Base-by-base conservation (phyloP, 2,797 vertebrate genomes). In the Heliangelus exortis region DNA sequence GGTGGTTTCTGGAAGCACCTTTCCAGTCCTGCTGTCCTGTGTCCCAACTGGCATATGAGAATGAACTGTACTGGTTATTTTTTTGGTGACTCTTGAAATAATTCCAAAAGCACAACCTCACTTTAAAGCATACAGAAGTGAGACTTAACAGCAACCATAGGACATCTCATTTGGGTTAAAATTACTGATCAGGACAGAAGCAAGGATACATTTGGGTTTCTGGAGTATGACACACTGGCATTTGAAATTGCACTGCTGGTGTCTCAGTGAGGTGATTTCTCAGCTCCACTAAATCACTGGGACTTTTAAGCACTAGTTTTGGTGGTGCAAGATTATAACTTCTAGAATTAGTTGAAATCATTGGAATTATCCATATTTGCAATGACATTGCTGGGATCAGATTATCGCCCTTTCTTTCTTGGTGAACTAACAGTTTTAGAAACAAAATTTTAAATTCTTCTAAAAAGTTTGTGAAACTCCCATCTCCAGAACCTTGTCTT, bases 401-500 rank as follows among this genome's bases (percentile, higher is more conserved):
- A 93, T 86, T 65, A 39, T 81, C 34, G 25, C 33, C 41, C 23
- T 65, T 67, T 63, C 88, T 36, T 47, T 80, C 57, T 50, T 19
- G 22, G 11, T 73, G 67, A 91, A 73, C 18, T 20, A 54, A 41
- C 15, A 45, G 26, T 57, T 51, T 76, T 58, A 61, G 63, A 81
- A 92, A 33, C 12, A 69, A 54, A 87, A 69, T 55, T 43, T 66
- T 73, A 62, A 75, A 54, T 61, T 92, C 39, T 74, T 76, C 33
- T 55, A 33, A 21, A 55, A 55, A 90, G 29, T 75, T 41, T 78
- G 20, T 69, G 47, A 75, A 69, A 73, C 3, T 54, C 39, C 19
- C 11, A 8, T 41, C 47, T 90, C 43, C 51, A 39, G 43, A 22
- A 14, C 28, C 67, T 78, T 53, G 22, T 33, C 45, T 72, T 89